These are phyloP conservation scores for Megastigmus dorsalis DNA, from an alignment of 2,888 invertebrate species.

Conservation along the genomic window DNA sequence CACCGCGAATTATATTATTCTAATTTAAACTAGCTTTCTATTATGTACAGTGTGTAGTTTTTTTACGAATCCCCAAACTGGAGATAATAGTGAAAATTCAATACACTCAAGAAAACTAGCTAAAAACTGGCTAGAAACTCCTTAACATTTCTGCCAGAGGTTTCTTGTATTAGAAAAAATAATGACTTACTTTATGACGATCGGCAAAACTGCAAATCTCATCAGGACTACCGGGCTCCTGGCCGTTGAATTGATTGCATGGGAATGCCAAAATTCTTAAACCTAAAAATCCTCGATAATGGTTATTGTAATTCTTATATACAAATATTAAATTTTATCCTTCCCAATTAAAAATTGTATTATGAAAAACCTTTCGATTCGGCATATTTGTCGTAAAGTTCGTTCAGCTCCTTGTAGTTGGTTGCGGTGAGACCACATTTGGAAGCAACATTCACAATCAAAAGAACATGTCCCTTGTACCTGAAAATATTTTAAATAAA, in stretches of 20 bases:
- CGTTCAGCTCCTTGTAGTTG: constrained; percentile 89
- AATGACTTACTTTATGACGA: constrained; percentile 76
- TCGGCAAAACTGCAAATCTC: constrained; percentile 80
- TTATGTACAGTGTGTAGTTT: too few relatives aligned
- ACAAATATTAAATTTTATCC: too few relatives aligned
- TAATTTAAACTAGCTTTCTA: too few relatives aligned
- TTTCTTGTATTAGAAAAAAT: not conserved
- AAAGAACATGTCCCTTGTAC: constrained; percentile 87
- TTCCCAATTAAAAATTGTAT: too few relatives aligned
- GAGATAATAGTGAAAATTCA: too few relatives aligned
- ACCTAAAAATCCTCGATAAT: too few relatives aligned
- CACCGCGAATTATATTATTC: too few relatives aligned
- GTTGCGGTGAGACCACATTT: constrained; percentile 89
- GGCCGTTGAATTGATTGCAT: constrained; percentile 88
- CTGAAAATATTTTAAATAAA: constrained; percentile 55
- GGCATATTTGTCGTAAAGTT: constrained; percentile 83
- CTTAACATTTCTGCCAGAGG: too few relatives aligned
- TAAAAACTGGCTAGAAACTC: too few relatives aligned
- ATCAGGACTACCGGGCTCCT: constrained; percentile 81
- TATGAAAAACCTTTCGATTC: constrained; percentile 79
- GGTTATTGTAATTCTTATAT: too few relatives aligned
- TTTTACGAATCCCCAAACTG: too few relatives aligned
- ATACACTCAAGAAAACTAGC: too few relatives aligned
- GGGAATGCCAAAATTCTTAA: constrained; percentile 89
- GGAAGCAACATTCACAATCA: constrained; percentile 92